A percentile compares a stretch with the other conserved stretches of the same genome.
phyloP scores from a whole-genome alignment of 2,113 vertebrate genomes.

The Seriola aureovittata region DNA sequence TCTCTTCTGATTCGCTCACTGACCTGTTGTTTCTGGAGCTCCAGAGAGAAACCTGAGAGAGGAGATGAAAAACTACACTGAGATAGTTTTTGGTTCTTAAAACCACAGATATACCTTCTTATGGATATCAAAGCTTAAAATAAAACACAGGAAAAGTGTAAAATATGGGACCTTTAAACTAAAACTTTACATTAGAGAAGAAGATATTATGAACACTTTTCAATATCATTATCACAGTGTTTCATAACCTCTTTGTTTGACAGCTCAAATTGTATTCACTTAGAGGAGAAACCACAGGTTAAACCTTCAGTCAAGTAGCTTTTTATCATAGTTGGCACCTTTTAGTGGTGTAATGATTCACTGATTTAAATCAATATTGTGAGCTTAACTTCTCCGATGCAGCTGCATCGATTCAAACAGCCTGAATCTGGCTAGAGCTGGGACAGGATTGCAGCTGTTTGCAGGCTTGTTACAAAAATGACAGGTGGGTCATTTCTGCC shows the following conservation, averaged over 20 bases:
- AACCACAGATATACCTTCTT: too few relatives aligned
- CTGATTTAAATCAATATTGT: constrained; percentile 13
- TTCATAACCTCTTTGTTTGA: neutral
- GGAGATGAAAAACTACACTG: too few relatives aligned
- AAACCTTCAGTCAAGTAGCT: constrained; percentile 6
- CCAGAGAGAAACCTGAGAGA: too few relatives aligned
- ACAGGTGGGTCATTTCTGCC: neutral
- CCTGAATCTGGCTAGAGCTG: neutral
- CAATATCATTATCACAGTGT: neutral
- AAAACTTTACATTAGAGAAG: neutral
- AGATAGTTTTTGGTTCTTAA: too few relatives aligned
- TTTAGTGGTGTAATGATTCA: constrained; percentile 21
- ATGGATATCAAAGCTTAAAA: too few relatives aligned
- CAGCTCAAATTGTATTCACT: constrained; percentile 12
- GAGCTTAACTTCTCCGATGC: constrained; percentile 7
- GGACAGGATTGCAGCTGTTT: neutral
- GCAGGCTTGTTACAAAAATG: neutral
- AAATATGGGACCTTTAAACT: neutral
- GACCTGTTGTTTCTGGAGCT: too few relatives aligned
- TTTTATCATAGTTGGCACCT: constrained; percentile 11
- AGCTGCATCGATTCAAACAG: constrained; percentile 6
- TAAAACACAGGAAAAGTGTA: too few relatives aligned
- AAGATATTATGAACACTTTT: neutral
- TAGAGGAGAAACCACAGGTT: neutral
- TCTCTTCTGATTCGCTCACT: too few relatives aligned